Conservation (phyloP, 2,113 vertebrate species). For the Prinia subflava region DNA sequence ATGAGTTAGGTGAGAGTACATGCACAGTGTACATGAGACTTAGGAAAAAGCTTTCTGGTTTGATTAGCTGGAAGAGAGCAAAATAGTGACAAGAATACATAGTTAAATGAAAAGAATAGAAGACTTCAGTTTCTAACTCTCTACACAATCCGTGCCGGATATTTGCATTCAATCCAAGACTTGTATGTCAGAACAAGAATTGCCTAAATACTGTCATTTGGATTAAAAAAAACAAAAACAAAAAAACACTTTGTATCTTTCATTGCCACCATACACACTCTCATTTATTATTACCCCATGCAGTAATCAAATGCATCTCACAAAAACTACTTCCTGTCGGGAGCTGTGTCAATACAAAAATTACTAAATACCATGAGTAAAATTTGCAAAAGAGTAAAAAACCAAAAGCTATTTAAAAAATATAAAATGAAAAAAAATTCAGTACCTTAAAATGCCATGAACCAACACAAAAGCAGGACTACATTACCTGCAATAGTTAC, state of each 20-base stretch:
- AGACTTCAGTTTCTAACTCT: not conserved
- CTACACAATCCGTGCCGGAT: not conserved
- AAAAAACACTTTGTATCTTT: not conserved
- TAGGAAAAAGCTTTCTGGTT: not conserved
- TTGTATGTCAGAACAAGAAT: not conserved
- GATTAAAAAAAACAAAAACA: not conserved
- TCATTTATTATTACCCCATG: not conserved
- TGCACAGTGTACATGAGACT: not conserved
- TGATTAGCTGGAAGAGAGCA: not conserved
- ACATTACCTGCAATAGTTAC: not conserved
- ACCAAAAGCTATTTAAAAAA: not conserved
- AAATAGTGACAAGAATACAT: not conserved
- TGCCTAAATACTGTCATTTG: not conserved
- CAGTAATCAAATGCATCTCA: not conserved
- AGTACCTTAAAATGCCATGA: not conserved
- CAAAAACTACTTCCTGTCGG: not conserved
- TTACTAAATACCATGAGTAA: not conserved
- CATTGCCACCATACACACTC: not conserved
- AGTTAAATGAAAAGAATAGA: not conserved
- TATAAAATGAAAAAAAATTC: too few species aligned
- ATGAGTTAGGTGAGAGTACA: not conserved
- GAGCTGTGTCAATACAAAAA: not conserved
- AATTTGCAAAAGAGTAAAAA: not conserved
- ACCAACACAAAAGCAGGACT: not conserved
- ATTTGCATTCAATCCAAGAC: not conserved